These are phyloP conservation scores for Tetragnatha montana DNA, from an alignment of 2,888 invertebrate genomes.

Conservation along the genomic window DNA sequence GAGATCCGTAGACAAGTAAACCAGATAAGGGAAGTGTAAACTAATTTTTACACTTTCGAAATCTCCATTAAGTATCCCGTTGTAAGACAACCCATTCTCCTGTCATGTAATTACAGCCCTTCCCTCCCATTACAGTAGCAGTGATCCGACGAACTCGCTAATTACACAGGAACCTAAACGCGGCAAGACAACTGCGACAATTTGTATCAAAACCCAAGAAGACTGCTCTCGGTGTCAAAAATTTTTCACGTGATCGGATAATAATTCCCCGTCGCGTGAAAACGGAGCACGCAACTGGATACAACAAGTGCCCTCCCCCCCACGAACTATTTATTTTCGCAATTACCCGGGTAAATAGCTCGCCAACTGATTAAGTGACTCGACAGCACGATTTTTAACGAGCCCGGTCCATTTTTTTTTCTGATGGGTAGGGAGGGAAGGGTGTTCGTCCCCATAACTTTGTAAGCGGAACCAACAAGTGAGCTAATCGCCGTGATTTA, in stretches of 20 bases:
- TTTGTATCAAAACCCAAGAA: too few relatives aligned
- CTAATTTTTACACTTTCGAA: too few relatives aligned
- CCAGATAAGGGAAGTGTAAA: too few relatives aligned
- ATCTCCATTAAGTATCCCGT: too few relatives aligned
- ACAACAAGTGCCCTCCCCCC: slow-evolving; percentile 58
- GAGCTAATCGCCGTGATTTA: slow-evolving; percentile 67
- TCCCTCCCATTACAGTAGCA: too few relatives aligned
- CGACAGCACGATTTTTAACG: slow-evolving; percentile 70
- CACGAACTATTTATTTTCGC: slow-evolving; percentile 67
- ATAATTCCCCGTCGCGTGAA: slow-evolving; percentile 12
- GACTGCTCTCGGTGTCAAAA: too few relatives aligned
- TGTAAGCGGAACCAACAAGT: slow-evolving; percentile 71
- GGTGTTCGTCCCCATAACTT: slow-evolving; percentile 66
- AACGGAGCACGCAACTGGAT: slow-evolving; percentile 60
- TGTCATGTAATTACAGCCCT: too few relatives aligned
- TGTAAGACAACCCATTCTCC: too few relatives aligned
- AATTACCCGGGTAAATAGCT: slow-evolving; percentile 67
- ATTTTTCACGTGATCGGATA: background rate
- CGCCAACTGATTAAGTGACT: slow-evolving; percentile 69
- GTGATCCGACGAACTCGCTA: too few relatives aligned
- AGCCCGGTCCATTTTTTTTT: slow-evolving; percentile 53
- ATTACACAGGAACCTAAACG: too few relatives aligned
- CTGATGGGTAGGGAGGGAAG: background rate
- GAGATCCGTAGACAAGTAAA: too few relatives aligned
- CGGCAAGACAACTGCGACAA: too few relatives aligned